Evolutionary conservation across 2,113 vertebrate species (phyloP).

Genomic region (Synchiropus splendidus): DNA sequence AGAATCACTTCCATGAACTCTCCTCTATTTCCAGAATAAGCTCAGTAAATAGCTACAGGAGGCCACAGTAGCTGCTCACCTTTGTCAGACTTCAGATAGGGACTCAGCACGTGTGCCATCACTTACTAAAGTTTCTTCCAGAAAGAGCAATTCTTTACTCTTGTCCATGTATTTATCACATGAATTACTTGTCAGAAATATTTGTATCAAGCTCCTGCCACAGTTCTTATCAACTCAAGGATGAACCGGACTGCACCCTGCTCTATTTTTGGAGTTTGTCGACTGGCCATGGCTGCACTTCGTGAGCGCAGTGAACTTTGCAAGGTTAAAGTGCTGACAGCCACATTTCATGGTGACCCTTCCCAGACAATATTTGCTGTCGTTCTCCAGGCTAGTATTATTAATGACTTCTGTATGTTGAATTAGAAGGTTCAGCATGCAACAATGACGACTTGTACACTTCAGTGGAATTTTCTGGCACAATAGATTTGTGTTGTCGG

Average conservation of each 20-base stretch:
- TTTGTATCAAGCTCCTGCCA: no score
- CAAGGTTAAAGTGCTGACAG: slow-evolving; percentile 12
- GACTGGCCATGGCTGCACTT: slow-evolving; percentile 29
- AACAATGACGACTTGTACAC: no score
- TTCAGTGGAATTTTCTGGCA: no score
- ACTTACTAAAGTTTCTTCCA: no score
- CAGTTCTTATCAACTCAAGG: neutral
- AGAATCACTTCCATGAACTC: slow-evolving; percentile 46
- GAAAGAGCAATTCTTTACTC: no score
- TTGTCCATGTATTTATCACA: no score
- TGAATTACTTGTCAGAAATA: no score
- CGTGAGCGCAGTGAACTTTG: slow-evolving; percentile 38
- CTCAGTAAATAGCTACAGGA: slow-evolving; percentile 35
- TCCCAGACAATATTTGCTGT: slow-evolving; percentile 6
- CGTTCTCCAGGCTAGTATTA: slow-evolving; percentile 11
- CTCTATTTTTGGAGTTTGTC: slow-evolving; percentile 53
- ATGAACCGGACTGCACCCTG: slow-evolving; percentile 14
- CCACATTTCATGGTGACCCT: no score
- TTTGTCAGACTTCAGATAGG: slow-evolving; percentile 2
- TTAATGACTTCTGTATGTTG: slow-evolving; percentile 1
- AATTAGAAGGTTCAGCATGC: neutral
- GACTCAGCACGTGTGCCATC: no score
- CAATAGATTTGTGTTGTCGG: no score
- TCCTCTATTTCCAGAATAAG: slow-evolving; percentile 43
- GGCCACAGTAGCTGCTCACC: slow-evolving; percentile 15